Percentiles rank a stretch among this genome's conserved stretches.
Conservation (phyloP, 2,113 vertebrate genomes). For the Pipra filicauda region DNA sequence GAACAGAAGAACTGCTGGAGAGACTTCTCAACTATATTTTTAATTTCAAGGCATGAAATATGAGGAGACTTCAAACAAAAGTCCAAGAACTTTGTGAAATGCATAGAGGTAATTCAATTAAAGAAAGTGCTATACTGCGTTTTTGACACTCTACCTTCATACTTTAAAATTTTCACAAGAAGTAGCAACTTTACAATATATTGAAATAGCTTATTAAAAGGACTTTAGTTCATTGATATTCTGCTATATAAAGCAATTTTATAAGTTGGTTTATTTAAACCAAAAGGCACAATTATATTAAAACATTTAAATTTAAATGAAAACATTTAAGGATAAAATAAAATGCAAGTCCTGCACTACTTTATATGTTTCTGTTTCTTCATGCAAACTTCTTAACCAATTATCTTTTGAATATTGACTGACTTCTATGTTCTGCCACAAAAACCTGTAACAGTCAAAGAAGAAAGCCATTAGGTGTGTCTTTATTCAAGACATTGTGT, state of each 20-base stretch:
- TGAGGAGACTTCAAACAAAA: not conserved
- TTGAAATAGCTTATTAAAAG: not conserved
- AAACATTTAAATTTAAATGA: not conserved
- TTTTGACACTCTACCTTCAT: not conserved
- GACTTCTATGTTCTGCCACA: not conserved
- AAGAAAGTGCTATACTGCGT: not conserved
- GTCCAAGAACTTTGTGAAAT: not conserved
- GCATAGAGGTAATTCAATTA: not conserved
- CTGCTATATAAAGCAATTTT: not conserved
- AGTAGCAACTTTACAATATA: not conserved
- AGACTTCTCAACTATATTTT: conserved; percentile 17
- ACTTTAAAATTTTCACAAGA: not conserved
- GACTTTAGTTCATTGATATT: not conserved
- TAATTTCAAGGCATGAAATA: not conserved
- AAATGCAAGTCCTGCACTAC: not conserved
- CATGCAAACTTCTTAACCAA: not conserved
- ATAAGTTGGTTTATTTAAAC: not conserved
- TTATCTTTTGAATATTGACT: not conserved
- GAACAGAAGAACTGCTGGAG: not conserved
- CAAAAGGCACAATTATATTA: not conserved
- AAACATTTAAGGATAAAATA: not conserved
- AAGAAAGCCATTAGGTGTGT: not conserved
- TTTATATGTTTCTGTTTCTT: not conserved
- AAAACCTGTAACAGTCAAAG: not conserved
- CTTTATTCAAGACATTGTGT: not conserved